Percentiles rank a stretch among this genome's conserved stretches.
Evolutionary conservation across 2,888 invertebrate genomes (phyloP).

Genomic region (Latheticus oryzae): DNA sequence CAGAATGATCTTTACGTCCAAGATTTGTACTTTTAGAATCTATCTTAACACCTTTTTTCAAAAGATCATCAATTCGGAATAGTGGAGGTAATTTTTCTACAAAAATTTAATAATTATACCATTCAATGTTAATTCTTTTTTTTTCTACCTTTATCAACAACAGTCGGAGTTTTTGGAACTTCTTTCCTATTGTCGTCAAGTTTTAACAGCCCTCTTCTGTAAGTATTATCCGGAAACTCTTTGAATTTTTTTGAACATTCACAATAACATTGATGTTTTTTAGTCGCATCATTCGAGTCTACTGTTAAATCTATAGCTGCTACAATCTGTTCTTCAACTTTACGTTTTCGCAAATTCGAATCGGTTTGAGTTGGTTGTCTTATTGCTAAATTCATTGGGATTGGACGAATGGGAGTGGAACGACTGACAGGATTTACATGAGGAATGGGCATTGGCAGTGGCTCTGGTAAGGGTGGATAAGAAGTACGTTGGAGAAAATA

Average conservation of each 20-base stretch:
- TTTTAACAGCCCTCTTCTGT: too few species aligned
- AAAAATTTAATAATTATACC: too few species aligned
- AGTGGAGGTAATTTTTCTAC: constrained; percentile 5
- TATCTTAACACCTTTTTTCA: background rate
- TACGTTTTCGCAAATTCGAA: background rate
- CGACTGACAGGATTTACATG: too few species aligned
- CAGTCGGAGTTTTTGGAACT: too few species aligned
- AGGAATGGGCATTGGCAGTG: background rate
- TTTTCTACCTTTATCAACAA: too few species aligned
- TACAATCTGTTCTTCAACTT: constrained; percentile 4
- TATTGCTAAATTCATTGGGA: background rate
- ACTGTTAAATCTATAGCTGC: constrained; percentile 29
- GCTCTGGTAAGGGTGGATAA: background rate
- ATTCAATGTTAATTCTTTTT: too few species aligned
- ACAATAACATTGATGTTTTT: constrained; percentile 7
- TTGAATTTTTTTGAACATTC: constrained; percentile 8
- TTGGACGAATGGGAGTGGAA: constrained; percentile 3
- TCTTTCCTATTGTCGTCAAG: too few species aligned
- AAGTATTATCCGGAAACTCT: too few species aligned
- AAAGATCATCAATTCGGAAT: constrained; percentile 16
- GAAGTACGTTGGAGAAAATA: too few species aligned
- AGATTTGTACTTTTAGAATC: background rate
- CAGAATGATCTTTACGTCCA: background rate
- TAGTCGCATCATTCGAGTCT: constrained; percentile 11
- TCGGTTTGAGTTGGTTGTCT: too few species aligned